phyloP scores from a whole-genome alignment of 2,113 vertebrate species.

The Daboia siamensis region DNA sequence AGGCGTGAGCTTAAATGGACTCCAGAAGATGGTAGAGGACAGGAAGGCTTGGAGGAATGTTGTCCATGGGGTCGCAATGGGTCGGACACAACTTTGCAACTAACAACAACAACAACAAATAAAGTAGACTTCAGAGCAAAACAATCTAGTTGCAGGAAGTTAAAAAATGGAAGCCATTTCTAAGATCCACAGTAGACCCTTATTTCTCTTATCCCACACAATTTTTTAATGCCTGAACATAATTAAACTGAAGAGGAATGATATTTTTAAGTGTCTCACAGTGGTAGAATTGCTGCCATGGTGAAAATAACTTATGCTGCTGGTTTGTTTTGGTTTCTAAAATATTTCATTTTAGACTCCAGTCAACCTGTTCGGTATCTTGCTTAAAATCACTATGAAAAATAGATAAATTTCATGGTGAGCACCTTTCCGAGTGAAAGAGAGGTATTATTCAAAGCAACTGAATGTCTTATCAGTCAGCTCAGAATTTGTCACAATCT shows the following conservation, averaged over 20 bases:
- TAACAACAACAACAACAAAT: no score
- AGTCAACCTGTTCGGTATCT: slow-evolving; percentile 20
- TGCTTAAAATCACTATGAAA: slow-evolving; percentile 8
- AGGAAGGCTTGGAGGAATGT: no score
- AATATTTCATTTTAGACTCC: slow-evolving; percentile 31
- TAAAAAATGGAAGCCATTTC: not conserved
- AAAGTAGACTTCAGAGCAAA: not conserved
- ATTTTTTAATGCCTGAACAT: slow-evolving; percentile 12
- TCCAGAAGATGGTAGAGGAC: no score
- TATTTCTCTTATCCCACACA: slow-evolving; percentile 2
- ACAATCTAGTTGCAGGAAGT: not conserved
- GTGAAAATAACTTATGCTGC: slow-evolving; percentile 44
- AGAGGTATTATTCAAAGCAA: not conserved
- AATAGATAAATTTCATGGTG: slow-evolving; percentile 12
- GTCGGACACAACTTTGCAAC: no score
- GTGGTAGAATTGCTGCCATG: slow-evolving; percentile 45
- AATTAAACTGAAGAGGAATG: slow-evolving; percentile 33
- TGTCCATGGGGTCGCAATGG: no score
- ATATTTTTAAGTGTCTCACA: slow-evolving; percentile 38
- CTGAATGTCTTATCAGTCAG: not conserved
- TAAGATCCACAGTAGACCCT: not conserved
- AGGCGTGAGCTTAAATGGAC: no score
- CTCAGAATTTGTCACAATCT: not conserved
- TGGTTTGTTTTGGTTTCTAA: slow-evolving; percentile 21
- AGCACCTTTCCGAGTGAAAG: slow-evolving; percentile 20